A percentile compares a stretch with the other conserved stretches of the same genome.
phyloP scores from a whole-genome alignment of 2,888 invertebrate species.

The Drosophila anomalata region DNA sequence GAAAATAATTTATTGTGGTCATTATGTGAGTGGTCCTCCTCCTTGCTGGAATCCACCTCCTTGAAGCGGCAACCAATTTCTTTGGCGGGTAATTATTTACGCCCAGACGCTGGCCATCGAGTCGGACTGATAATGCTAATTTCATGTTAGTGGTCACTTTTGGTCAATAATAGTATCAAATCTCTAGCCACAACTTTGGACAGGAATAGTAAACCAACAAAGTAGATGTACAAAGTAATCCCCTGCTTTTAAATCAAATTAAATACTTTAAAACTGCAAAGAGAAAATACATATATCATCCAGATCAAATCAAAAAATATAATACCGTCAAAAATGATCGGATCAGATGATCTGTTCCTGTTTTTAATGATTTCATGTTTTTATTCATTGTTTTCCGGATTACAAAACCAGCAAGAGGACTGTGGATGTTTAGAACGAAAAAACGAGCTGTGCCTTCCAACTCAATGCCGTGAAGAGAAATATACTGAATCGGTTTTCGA shows the following conservation, averaged over 20 bases:
- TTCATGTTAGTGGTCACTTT: constrained; percentile 14
- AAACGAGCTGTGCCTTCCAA: background rate
- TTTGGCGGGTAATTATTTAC: constrained; percentile 35
- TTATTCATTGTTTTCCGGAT: background rate
- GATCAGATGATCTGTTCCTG: background rate
- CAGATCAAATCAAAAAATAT: background rate
- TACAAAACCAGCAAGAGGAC: background rate
- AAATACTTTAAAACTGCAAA: too few species aligned
- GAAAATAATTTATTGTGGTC: constrained; percentile 77
- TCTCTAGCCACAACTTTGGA: too few species aligned
- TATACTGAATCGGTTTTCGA: background rate
- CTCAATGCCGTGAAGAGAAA: background rate
- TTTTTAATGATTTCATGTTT: background rate
- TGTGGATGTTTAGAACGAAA: background rate
- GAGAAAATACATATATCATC: background rate
- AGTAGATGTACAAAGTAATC: too few species aligned
- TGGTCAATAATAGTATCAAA: background rate
- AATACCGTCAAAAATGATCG: background rate
- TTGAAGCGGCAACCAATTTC: constrained; percentile 9
- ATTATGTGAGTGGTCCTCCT: constrained; percentile 45
- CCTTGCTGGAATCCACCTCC: constrained; percentile 12
- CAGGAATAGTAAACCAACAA: background rate
- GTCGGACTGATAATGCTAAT: constrained; percentile 19
- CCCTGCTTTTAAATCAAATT: too few species aligned
- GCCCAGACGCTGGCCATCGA: constrained; percentile 19